Percentiles rank a stretch among this genome's conserved stretches.
These are phyloP conservation scores for Erynnis tages DNA, from an alignment of 2,888 invertebrate species.

Conservation along the genomic window DNA sequence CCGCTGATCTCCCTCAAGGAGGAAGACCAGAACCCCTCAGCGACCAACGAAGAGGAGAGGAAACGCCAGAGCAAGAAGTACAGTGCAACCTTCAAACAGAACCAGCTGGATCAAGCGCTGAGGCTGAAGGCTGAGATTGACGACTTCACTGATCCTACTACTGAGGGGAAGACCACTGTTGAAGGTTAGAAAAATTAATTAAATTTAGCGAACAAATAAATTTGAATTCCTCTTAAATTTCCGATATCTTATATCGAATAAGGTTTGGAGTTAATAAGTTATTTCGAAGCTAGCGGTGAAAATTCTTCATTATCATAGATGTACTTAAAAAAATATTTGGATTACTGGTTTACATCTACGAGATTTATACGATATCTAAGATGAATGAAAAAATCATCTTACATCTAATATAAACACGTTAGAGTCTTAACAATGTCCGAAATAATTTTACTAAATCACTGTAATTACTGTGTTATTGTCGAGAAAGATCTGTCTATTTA, in stretches of 20 bases:
- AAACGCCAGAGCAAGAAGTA: constrained; percentile 75
- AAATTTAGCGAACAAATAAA: background rate
- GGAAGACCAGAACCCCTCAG: constrained; percentile 66
- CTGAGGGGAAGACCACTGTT: constrained; percentile 48
- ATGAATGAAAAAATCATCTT: too few species aligned
- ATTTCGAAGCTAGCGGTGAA: too few species aligned
- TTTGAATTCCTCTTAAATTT: background rate
- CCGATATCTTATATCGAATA: background rate
- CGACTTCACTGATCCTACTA: constrained; percentile 41
- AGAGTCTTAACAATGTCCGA: too few species aligned
- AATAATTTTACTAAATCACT: too few species aligned
- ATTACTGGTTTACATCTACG: too few species aligned
- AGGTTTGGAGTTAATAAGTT: too few species aligned
- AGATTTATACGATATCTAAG: too few species aligned
- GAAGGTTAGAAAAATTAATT: constrained; percentile 44
- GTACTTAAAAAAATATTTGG: too few species aligned
- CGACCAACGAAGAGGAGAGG: constrained; percentile 69
- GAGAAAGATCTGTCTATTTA: too few species aligned
- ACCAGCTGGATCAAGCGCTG: constrained; percentile 61
- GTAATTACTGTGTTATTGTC: too few species aligned
- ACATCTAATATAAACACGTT: too few species aligned
- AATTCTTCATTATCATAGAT: too few species aligned
- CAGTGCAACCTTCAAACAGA: constrained; percentile 68
- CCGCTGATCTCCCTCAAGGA: constrained; percentile 62
- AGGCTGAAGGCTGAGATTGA: constrained; percentile 45